Evolutionary conservation across 2,888 invertebrate species (phyloP), one percentile per base, ranked within the genome.

Genomic region (Oxyscelio sp.): DNA sequence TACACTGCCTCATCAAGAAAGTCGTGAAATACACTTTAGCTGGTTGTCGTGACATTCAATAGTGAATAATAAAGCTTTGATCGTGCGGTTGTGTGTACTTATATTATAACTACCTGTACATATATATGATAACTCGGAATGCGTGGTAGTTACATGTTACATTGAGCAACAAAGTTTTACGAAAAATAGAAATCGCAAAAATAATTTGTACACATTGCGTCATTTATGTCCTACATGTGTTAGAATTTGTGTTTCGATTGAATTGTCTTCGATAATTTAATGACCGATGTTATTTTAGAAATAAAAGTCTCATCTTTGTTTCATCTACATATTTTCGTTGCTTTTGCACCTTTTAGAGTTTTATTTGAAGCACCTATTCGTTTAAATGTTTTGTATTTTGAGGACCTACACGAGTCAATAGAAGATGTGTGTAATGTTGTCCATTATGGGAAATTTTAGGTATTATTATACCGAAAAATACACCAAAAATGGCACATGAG

Each of bases 81-180:
- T 50, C 59, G 61, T 50, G 52, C 63, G 63, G 74, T 61, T 73
- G 50, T 74, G 61, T n/a, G n/a, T n/a, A n/a, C n/a, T n/a, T n/a
- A n/a, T n/a, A n/a, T n/a, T n/a, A n/a, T n/a, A n/a, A n/a, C n/a
- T n/a, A n/a, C n/a, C n/a, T 74, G 54, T 74, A 63, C 52, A 63
- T 74, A 74, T 52, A 63, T 74, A 63, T 74, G 59, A 74, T 54
- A 54, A 58, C 63, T 61, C 54, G 58, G 48, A 48, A 73, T 73
- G 59, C 45, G 61, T 63, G 43, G 21, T 74, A 73, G n/a, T 43
- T 54, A 52, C 58, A 27, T 50, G 61, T 58, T 58, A 54, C 38
- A 38, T 38, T 38, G 8, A 48, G 56, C 48, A 50, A 59, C 45
- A 48, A 43, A 43, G 43, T 70, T 54, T 43, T 31, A 40, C 15